Evolutionary conservation across 1,140 invertebrate genomes (phyloP).

Genomic region (Bathynomus jamesi): DNA sequence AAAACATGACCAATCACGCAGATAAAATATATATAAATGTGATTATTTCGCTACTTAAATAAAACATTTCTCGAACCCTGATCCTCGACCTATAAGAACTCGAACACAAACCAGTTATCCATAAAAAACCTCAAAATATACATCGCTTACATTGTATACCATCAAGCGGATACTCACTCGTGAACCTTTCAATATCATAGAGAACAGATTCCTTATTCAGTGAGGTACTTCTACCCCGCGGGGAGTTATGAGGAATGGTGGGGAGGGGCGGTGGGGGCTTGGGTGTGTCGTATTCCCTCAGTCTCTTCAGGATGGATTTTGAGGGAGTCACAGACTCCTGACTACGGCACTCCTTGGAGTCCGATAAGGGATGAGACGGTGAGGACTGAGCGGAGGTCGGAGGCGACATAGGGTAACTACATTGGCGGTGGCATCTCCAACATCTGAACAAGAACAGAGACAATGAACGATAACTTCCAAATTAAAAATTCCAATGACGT

Average conservation of each 20-base stretch:
- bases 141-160: too few species aligned
- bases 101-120: too few species aligned
- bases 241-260: slow-evolving; percentile 39
- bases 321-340: slow-evolving; percentile 33
- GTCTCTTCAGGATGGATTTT: slow-evolving; percentile 42
- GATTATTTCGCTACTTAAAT: too few species aligned
- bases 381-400: background rate
- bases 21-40: too few species aligned
- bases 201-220: slow-evolving; percentile 39
- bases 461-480: too few species aligned
- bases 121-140: too few species aligned
- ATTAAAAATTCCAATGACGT: too few species aligned
- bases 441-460: too few species aligned
- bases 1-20: too few species aligned
- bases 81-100: too few species aligned
- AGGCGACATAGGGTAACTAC: background rate
- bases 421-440: background rate
- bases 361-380: slow-evolving; percentile 41
- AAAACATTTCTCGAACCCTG: too few species aligned
- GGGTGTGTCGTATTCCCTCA: slow-evolving; percentile 54
- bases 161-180: slow-evolving; percentile 12
- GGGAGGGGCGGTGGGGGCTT: slow-evolving; percentile 36
- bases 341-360: slow-evolving; percentile 9
- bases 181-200: slow-evolving; percentile 40
- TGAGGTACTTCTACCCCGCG: slow-evolving; percentile 40